Evolutionary conservation across 2,113 vertebrate species (phyloP), one percentile per base, ranked within the genome.

Genomic region (Lampris incognitus): DNA sequence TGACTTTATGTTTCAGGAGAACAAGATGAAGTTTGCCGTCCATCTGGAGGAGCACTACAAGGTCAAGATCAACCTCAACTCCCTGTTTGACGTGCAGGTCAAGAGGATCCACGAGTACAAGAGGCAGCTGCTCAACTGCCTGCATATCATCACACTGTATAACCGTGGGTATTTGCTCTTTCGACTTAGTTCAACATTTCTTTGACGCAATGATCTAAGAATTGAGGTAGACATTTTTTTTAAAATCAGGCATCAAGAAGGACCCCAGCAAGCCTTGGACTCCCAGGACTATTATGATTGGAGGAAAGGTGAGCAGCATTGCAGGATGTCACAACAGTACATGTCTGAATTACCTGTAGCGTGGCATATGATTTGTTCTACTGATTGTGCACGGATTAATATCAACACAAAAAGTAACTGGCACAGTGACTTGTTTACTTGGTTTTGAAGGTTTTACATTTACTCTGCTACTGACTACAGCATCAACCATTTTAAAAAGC

Each of bases 21-120:
- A 97, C 91, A 98, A 98, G 88, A 65, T 97, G 88, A 98, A 97
- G 92, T 96, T 98, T 6, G 81, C 96, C 0, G 93, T 90, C 0
- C 84, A 95, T 40, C 91, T 98, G 1, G 96, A 97, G 70, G 94
- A 92, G 46, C 93, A 96, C 9, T 97, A 97, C 91, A 96, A 96
- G 75, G 94, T 98, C 46, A 96, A 95, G 63, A 96, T 98, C 93
- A 98, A 97, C 80, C 95, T 95, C 82, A 93, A 89, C 88, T 98
- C 97, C 1, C 96, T 98, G 89, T 98, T 98, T 9, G 97, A 97
- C 2, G 51, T 98, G 63, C 96, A 98, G 7, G 96, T 98, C 88
- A 97, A 98, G 88, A 93, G 96, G 88, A 98, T 98, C 85, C 97
- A 98, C 1, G 96, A 97, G 69, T 98, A 98, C 77, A 98, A 98